Base-by-base conservation (phyloP, 2,797 vertebrate species). In the Otus scops region DNA sequence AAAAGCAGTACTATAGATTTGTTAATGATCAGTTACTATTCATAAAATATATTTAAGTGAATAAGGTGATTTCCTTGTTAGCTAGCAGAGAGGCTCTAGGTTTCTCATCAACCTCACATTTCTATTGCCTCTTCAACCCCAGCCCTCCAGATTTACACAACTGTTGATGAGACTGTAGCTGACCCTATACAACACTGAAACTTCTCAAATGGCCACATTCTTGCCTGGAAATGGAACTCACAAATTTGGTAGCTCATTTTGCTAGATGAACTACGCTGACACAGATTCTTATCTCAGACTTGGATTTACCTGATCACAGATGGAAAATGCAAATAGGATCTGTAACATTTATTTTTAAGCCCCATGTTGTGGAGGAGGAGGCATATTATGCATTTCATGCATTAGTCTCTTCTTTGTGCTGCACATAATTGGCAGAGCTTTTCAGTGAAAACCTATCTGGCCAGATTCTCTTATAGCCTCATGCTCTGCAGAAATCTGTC, bases 401-500 rank as follows among this genome's bases (percentile, higher is more conserved):
- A 57, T 78, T 91, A 65, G 57, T 27, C 73, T 93, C 21, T 89
- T 56, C 41, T 86, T 89, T 77, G 73, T 65, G 65, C 53, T 87
- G 54, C 51, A 65, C 15, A 3, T 91, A 85, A 95, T 39, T 94
- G 83, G 54, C 68, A 88, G 79, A 79, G 65, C 50, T 95, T 95
- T 90, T 80, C 39, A 76, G 45, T 50, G 53, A 85, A 82, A 82
- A 95, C 43, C 43, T 84, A 17, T 85, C 59, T 82, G 76, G 51
- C 63, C 88, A 95, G 56, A 94, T 92, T 92, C 74, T 93, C 89
- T 77, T 30, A 73, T 27, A 83, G 78, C 45, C 34, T 77, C 47
- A 20, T 65, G 86, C 78, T 88, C 84, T 92, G 63, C 59, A 92
- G 86, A 90, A 92, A 89, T 77, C 70, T 85, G 78, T 76, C 51